Evolutionary conservation across 2,113 vertebrate genomes (phyloP).

Genomic region (Phalacrocorax pelagicus): DNA sequence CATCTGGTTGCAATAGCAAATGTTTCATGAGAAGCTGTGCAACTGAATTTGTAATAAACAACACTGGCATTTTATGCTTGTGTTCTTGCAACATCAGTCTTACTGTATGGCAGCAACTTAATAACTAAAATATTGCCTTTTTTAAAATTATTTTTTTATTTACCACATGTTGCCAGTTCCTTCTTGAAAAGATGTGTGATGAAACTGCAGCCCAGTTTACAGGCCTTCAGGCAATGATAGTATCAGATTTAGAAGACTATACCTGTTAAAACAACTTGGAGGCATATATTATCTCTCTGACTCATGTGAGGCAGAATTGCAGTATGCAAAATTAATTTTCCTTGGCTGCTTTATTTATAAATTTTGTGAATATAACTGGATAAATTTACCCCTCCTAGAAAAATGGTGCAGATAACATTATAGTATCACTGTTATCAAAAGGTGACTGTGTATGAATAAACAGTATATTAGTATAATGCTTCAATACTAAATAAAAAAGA

Average conservation of each 20-base stretch:
- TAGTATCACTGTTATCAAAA: not conserved
- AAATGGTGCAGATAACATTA: not conserved
- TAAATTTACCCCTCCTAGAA: not conserved
- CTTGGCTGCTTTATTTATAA: not conserved
- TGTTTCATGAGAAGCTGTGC: constrained; percentile 27
- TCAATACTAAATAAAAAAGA: no score
- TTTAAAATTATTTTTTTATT: not conserved
- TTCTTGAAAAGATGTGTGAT: constrained; percentile 33
- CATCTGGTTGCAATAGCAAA: not conserved
- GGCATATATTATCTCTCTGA: constrained; percentile 30
- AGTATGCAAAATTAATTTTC: not conserved
- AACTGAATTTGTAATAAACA: constrained; percentile 16
- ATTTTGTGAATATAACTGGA: not conserved
- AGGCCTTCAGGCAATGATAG: constrained; percentile 9
- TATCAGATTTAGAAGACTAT: constrained; percentile 35
- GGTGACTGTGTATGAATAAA: not conserved
- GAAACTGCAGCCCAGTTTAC: not conserved
- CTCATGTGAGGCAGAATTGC: not conserved
- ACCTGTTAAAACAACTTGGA: constrained; percentile 22
- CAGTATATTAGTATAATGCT: not conserved
- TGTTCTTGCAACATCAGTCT: not conserved
- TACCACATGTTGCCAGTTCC: not conserved
- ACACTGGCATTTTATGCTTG: not conserved
- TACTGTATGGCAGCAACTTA: not conserved
- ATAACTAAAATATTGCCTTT: not conserved